phyloP scores from a whole-genome alignment of 2,113 vertebrate genomes.

The Rattus rattus region DNA sequence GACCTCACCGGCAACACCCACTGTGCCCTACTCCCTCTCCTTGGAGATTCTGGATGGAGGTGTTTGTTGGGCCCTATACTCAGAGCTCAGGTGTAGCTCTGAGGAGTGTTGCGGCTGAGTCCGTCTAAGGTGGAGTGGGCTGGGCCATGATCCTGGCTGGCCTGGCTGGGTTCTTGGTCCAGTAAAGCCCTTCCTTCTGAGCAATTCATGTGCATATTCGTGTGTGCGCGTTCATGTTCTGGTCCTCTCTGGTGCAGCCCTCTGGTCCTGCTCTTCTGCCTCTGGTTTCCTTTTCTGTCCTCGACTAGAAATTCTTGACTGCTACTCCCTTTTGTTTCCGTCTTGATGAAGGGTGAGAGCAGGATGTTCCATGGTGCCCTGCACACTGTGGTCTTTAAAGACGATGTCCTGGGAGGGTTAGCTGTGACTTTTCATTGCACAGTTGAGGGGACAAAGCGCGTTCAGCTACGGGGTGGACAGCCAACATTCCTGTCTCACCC shows the following conservation, averaged over 20 bases:
- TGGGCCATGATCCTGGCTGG: background rate
- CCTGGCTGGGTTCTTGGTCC: background rate
- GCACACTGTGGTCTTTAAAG: background rate
- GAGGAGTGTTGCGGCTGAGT: background rate
- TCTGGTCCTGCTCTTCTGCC: background rate
- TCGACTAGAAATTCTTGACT: background rate
- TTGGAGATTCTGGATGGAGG: accelerated
- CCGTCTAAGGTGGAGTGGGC: background rate
- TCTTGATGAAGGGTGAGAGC: background rate
- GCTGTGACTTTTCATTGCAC: background rate
- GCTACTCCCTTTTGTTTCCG: too few species aligned
- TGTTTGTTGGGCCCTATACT: background rate
- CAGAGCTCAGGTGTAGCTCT: background rate
- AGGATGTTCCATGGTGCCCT: background rate
- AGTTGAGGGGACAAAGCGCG: background rate
- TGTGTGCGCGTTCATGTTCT: background rate
- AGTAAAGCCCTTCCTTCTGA: background rate
- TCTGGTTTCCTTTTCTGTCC: background rate
- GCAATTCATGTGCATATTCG: background rate
- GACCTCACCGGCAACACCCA: background rate
- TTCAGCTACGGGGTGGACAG: background rate
- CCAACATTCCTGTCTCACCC: accelerated
- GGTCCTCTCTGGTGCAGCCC: background rate
- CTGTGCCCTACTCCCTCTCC: too few species aligned
- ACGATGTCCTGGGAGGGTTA: accelerated